Evolutionary conservation across 2,113 vertebrate genomes (phyloP).

Genomic region (Thryonomys swinderianus): DNA sequence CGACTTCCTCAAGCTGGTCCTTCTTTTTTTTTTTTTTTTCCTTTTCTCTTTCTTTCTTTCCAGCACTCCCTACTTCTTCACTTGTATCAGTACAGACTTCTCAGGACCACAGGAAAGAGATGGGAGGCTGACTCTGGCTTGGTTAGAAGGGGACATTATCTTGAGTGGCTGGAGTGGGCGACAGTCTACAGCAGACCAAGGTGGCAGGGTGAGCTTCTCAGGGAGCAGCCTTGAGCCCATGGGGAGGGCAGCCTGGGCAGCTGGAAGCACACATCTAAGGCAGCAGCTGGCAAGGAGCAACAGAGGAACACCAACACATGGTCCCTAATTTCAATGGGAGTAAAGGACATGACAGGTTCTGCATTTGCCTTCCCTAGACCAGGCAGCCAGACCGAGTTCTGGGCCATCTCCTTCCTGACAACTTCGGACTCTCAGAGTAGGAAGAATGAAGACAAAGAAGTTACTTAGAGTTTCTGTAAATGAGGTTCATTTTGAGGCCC

Average conservation of each 20-base stretch:
- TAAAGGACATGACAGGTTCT: background rate
- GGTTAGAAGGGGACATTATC: background rate
- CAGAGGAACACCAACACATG: too few species aligned
- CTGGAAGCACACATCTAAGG: background rate
- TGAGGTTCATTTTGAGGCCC: background rate
- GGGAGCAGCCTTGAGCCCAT: background rate
- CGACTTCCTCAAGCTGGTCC: background rate
- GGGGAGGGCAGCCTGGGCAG: background rate
- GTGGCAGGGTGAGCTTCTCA: background rate
- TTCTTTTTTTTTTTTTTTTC: background rate
- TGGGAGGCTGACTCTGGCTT: background rate
- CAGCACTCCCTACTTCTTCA: background rate
- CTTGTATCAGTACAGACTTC: background rate
- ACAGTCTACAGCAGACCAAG: background rate
- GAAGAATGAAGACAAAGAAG: background rate
- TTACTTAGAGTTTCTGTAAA: background rate
- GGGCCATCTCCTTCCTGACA: background rate
- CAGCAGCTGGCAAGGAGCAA: background rate
- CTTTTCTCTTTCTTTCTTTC: background rate
- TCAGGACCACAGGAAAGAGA: background rate
- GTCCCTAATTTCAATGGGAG: background rate
- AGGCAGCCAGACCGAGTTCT: background rate
- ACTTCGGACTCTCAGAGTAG: background rate
- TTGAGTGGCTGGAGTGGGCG: background rate
- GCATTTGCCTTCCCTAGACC: background rate